Evolutionary conservation across 2,888 invertebrate genomes (phyloP), one percentile per base, ranked within the genome.

Genomic region (Sthenelais limicola): DNA sequence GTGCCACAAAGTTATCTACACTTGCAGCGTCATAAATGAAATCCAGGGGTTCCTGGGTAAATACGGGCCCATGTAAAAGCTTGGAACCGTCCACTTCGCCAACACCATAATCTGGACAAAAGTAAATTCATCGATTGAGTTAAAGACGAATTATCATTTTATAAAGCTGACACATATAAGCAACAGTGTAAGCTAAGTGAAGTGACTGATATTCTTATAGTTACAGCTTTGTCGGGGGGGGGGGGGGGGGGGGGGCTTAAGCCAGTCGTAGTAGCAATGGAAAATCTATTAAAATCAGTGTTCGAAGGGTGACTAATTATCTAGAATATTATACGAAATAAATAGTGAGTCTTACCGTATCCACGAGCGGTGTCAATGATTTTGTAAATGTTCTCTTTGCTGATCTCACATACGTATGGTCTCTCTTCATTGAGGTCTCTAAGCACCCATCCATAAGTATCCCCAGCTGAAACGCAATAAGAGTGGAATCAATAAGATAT

Each of bases 331-430:
- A n/a, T n/a, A n/a, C n/a, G n/a, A n/a, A n/a, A n/a, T n/a, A n/a
- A n/a, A n/a, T n/a, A n/a, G n/a, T n/a, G n/a, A 15, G 21, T 15
- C 79, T 76, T 74, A 85, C 85, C 82, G 68, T 78, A 84, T 24
- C 80, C 82, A 69, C 85, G 62, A 18, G 74, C 70, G 0, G 78
- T 72, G 51, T 79, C 79, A 1, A 79, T 58, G 33, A 85, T 79
- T 66, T 80, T 74, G 75, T 80, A 82, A 12, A 82, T 78, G 49
- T 82, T 80, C 3, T 72, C 69, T 48, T 81, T 77, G 47, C 77
- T 78, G 12, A 83, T 82, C 68, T 84, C 82, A 76, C 85, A 85
- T 58, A 85, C 81, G 73, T 78, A 84, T 0, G 84, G 80, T 26
- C 28, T 43, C 30, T 30, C 15, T 0, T 3, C 43, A 1, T 0